Evolutionary conservation across 2,888 invertebrate genomes (phyloP).

Genomic region (Meghimatium bilineatum): DNA sequence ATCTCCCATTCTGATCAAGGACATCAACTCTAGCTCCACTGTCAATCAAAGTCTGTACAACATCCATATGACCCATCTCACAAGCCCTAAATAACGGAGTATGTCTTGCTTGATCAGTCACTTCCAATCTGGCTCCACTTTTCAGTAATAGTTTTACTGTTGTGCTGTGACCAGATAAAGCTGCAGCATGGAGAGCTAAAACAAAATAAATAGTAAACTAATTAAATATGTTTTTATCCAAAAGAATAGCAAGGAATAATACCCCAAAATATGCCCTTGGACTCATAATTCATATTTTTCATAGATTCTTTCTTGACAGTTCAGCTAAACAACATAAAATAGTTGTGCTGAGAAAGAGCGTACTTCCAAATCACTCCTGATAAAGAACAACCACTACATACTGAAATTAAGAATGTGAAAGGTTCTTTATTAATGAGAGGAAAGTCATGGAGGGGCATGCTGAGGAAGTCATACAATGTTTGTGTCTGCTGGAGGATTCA

Average conservation of each 20-base stretch:
- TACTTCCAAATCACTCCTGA: no score
- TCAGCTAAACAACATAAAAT: neutral
- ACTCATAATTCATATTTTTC: neutral
- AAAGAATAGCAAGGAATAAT: neutral
- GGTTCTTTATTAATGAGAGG: no score
- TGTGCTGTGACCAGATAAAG: constrained; percentile 73
- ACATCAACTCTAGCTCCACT: constrained; percentile 73
- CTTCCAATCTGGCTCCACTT: constrained; percentile 71
- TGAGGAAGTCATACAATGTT: no score
- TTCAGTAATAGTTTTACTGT: constrained; percentile 74
- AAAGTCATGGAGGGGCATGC: no score
- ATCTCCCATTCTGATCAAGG: constrained; percentile 75
- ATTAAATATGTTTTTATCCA: neutral
- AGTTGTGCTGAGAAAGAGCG: no score
- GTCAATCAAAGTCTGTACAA: constrained; percentile 74
- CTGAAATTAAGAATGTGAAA: no score
- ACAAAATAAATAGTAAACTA: neutral
- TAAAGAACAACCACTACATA: no score
- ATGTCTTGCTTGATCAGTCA: constrained; percentile 73
- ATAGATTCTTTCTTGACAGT: no score
- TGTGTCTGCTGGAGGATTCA: no score
- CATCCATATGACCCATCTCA: constrained; percentile 76
- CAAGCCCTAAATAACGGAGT: constrained; percentile 76
- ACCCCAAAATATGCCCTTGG: neutral
- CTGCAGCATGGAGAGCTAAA: constrained; percentile 76